phyloP scores from a whole-genome alignment of 2,113 vertebrate species.

The Semnornis frantzii region DNA sequence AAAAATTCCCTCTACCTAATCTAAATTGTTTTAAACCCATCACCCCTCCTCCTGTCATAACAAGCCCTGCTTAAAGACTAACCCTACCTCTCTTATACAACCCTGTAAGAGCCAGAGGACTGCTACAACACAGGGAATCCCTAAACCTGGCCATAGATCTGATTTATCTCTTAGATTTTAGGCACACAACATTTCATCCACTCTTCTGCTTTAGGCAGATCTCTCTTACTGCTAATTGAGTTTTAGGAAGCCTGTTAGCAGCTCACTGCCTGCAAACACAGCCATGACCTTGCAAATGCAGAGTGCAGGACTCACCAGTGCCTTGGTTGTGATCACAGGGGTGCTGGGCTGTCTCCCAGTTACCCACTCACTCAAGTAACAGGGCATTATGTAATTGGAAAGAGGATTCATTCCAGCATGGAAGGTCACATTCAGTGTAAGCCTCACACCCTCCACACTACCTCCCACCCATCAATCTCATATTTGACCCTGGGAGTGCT shows the following conservation, averaged over 20 bases:
- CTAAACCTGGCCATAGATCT: neutral
- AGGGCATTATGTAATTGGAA: neutral
- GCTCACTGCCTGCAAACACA: accelerated
- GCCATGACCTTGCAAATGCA: neutral
- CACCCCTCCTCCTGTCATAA: neutral
- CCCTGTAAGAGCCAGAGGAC: neutral
- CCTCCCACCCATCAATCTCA: neutral
- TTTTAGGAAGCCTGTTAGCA: neutral
- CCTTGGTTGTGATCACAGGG: accelerated
- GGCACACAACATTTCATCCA: neutral
- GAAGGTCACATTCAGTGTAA: neutral
- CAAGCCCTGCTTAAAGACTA: neutral
- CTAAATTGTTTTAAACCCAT: neutral
- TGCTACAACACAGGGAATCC: neutral
- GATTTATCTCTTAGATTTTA: neutral
- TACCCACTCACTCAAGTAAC: neutral
- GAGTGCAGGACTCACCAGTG: neutral
- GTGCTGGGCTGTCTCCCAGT: too few relatives aligned
- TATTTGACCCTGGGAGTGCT: neutral
- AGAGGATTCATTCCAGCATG: neutral
- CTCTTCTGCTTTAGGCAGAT: neutral
- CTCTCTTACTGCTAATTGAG: too few relatives aligned
- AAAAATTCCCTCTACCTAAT: neutral
- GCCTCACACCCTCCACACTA: accelerated
- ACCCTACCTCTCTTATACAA: neutral